Conservation (phyloP, 2,797 vertebrate species). For the Mallotus villosus region DNA sequence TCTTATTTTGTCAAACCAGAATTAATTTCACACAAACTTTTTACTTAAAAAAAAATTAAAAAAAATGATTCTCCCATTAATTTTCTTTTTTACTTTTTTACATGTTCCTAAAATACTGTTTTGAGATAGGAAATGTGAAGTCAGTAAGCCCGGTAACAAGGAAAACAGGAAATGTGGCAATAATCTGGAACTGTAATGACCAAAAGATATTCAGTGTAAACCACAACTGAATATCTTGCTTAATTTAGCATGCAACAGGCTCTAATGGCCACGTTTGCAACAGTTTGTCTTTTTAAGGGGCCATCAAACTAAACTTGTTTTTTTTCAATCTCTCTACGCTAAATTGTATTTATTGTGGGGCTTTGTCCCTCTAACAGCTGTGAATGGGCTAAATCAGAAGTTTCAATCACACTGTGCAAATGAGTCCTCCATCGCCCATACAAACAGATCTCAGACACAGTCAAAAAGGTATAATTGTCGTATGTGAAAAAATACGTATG, state of each 20-base stretch:
- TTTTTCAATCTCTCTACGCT: not conserved
- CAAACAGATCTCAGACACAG: slow-evolving; percentile 57
- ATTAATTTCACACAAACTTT: not conserved
- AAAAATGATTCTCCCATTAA: no score
- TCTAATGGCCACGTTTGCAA: not conserved
- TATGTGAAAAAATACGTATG: no score
- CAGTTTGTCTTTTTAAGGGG: not conserved
- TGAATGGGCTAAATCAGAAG: slow-evolving; percentile 56
- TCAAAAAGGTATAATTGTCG: slow-evolving; percentile 55
- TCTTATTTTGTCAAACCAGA: not conserved
- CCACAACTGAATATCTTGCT: not conserved
- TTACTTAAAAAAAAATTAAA: no score
- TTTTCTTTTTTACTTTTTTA: no score
- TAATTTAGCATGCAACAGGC: not conserved
- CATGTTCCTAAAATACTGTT: not conserved
- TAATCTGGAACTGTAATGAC: not conserved
- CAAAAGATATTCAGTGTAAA: not conserved
- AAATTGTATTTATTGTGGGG: not conserved
- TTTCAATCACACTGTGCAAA: slow-evolving; percentile 43
- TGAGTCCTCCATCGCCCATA: slow-evolving; percentile 13
- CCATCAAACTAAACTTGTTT: not conserved
- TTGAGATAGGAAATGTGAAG: not conserved
- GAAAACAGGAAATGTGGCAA: not conserved
- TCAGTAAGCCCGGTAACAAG: not conserved
- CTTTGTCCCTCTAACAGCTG: slow-evolving; percentile 59